These are phyloP conservation scores for Notothenia rossii DNA, from an alignment of 2,113 vertebrate species.

Conservation along the genomic window DNA sequence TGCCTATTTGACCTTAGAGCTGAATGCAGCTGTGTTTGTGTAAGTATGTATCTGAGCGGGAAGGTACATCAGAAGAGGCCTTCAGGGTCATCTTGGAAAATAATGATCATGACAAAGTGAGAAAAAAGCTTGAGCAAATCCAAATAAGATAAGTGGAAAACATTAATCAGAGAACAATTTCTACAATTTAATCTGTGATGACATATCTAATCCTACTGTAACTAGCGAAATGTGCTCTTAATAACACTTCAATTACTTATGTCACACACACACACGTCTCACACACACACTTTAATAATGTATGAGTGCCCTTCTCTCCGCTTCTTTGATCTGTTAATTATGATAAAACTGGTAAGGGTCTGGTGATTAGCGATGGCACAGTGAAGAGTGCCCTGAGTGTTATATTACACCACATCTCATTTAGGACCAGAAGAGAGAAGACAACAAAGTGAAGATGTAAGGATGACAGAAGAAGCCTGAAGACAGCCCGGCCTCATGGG, in stretches of 20 bases:
- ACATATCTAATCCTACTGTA: constrained; percentile 32
- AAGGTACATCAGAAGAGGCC: constrained; percentile 6
- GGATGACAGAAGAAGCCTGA: constrained; percentile 50
- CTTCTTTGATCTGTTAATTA: constrained; percentile 80
- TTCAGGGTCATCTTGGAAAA: constrained; percentile 11
- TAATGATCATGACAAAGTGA: background rate
- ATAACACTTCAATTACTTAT: constrained; percentile 28
- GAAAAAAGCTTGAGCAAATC: background rate
- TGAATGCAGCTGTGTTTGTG: constrained; percentile 25
- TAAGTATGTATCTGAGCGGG: background rate
- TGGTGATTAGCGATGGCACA: constrained; percentile 66
- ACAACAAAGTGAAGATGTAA: constrained; percentile 61
- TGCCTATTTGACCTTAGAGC: constrained; percentile 53
- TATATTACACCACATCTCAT: constrained; percentile 59
- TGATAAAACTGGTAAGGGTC: constrained; percentile 67
- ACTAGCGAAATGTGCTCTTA: constrained; percentile 11
- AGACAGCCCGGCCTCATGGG: constrained; percentile 29
- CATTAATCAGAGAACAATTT: constrained; percentile 8
- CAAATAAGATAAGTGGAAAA: constrained; percentile 10
- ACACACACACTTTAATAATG: constrained; percentile 66
- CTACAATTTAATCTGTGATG: constrained; percentile 20
- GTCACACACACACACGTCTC: constrained; percentile 4
- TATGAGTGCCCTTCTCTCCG: constrained; percentile 67
- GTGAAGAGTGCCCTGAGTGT: constrained; percentile 52
- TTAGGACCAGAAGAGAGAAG: constrained; percentile 53